Evolutionary conservation across 1,140 invertebrate genomes (phyloP), one percentile per base, ranked within the genome.

Genomic region (Polypedilum pembai): DNA sequence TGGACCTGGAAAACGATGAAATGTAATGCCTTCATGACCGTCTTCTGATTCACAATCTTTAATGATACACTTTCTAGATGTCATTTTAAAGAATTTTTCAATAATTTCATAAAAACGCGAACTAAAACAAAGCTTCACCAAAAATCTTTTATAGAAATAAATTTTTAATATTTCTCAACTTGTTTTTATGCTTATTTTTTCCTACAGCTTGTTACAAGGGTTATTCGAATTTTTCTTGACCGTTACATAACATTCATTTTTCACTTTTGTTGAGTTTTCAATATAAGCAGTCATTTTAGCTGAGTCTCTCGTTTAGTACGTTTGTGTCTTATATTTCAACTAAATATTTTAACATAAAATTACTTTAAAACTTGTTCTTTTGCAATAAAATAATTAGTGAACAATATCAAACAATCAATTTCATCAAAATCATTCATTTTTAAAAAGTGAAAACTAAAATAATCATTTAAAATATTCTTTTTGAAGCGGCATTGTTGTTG

Each of bases 1-100:
- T 77, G 74, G 76, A 86, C 84, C 65, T 1, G 85, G 85, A 75
- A 87, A 86, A 40, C 85, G 85, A 76, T 87, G 85, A 77, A 86
- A 82, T 18, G 85, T 86, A 73, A 87, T 78, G 40, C 85, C 85
- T 76, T 82, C 79, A 8, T 80, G 75, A 8, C 78, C 77, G 24
- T 81, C 81, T 7, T 80, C 80, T 8, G 83, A 83, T 8, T 77
- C 78, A 72, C 83, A 83, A 12, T 78, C 79, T n/a, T 78, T 76
- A 21, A 83, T 79, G 75, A 78, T 80, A 76, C 83, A 83, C 7
- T 79, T 79, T n/a, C 81, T 78, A 5, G 79, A 79, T 18, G 40
- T 69, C 81, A 82, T 82, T 33, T 33, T 5, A 33, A 33, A 33
- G 1, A 33, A 33, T 33, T 33, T 33, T 5, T 33, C 24, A 33